Conservation (phyloP, 2,113 vertebrate species). For the Lipophrys pholis region DNA sequence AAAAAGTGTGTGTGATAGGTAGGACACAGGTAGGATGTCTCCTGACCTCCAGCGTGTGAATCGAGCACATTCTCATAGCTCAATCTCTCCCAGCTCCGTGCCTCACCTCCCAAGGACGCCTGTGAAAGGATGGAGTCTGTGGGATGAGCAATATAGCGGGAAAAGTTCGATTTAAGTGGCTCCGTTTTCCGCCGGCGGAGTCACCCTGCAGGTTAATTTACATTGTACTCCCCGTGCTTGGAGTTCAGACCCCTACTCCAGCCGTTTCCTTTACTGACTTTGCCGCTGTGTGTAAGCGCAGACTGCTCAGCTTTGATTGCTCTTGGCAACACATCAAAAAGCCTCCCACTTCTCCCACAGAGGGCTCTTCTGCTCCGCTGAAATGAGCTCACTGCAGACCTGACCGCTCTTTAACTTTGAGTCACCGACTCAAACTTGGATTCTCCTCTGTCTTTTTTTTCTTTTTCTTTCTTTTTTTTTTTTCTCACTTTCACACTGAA, state of each 20-base stretch:
- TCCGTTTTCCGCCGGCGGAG: background rate
- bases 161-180: background rate
- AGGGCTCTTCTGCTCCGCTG: constrained; percentile 8
- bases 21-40: background rate
- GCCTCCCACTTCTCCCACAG: constrained; percentile 20
- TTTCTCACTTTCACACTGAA: background rate
- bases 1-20: background rate
- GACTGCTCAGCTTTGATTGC: constrained; percentile 25
- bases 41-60: background rate
- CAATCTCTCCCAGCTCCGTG: background rate
- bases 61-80: background rate
- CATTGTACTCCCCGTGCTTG: background rate
- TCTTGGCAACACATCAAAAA: constrained; percentile 24
- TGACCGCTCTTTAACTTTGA: constrained; percentile 3
- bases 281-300: background rate
- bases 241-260: constrained; percentile 9
- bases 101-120: background rate
- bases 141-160: background rate
- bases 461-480: no score
- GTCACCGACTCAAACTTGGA: background rate
- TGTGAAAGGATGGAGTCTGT: background rate
- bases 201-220: constrained; percentile 8
- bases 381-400: constrained; percentile 18
- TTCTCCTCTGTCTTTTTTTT: background rate
- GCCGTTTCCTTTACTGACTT: constrained; percentile 4